These are phyloP conservation scores for Tipula helvola DNA, from an alignment of 2,888 invertebrate species.

Conservation along the genomic window DNA sequence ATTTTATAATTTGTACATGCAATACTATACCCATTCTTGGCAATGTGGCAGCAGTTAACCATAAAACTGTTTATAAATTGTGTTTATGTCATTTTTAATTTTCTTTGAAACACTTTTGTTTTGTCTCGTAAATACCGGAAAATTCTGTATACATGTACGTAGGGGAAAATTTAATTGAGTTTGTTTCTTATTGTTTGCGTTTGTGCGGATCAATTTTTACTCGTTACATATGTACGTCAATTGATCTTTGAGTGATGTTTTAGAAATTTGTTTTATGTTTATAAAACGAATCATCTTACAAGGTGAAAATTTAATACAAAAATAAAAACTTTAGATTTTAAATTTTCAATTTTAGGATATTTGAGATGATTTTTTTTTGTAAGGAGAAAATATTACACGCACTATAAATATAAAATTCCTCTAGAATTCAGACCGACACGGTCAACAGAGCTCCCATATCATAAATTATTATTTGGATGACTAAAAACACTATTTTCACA, in stretches of 20 bases:
- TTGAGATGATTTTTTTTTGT: not conserved
- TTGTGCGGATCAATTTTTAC: not conserved
- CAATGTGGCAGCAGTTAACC: not conserved
- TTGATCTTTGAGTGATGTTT: not conserved
- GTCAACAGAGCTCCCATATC: no score
- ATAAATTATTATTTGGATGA: no score
- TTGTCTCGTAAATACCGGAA: not conserved
- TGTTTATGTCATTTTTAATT: not conserved
- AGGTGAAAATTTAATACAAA: not conserved
- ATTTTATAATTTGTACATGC: not conserved
- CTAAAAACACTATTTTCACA: no score
- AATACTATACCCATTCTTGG: not conserved
- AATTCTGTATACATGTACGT: not conserved
- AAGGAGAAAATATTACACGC: no score
- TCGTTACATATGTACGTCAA: not conserved
- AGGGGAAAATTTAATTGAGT: not conserved
- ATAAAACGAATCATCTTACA: not conserved
- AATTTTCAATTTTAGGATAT: not conserved
- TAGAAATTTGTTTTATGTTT: not conserved
- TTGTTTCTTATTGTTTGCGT: not conserved
- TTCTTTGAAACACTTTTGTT: not conserved
- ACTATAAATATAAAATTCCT: no score
- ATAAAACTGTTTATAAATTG: not conserved
- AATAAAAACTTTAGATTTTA: not conserved
- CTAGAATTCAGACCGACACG: no score